Evolutionary conservation across 2,797 vertebrate species (phyloP), one percentile per base, ranked within the genome.

Genomic region (Staurois parvus): DNA sequence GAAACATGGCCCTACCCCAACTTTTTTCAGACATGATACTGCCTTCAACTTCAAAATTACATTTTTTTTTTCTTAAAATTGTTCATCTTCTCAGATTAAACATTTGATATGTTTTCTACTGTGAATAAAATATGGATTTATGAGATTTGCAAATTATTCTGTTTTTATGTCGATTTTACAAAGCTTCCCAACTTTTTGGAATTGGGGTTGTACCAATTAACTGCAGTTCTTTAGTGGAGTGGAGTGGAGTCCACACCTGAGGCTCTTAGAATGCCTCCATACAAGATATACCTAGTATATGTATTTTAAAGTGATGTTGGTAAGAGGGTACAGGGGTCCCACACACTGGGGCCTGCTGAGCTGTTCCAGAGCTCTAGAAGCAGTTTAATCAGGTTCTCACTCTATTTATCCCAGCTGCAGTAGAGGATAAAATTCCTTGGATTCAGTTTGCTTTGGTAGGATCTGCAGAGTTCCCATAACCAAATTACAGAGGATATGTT

Each of bases 401-500:
- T 82, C 11, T 42, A 79, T 79, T 66, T 79, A 40, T 66, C 68
- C 68, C 83, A 84, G n/a, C 72, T 73, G 76, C 72, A 52, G 45
- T 26, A n/a, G 3, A 59, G 29, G 73, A 74, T 72, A 62, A 4
- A 66, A 73, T 66, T 19, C 34, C 72, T 48, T 24, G 12, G 13
- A 67, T 67, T 56, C 24, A 66, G 28, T 73, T 32, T 32, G 72
- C 12, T 28, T n/a, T 45, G 17, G 48, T 78, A 24, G 42, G 28
- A 24, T 0, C 75, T 30, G 30, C 82, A 42, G 45, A 67, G n/a
- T 48, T 62, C 26, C 30, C 52, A 7, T 42, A 32, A 19, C 42
- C 62, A 56, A 32, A 76, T 76, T 67, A 76, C 26, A 37, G 68
- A 48, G 56, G 69, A 45, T 37, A 73, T 52, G 62, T 32, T 66